phyloP scores from a whole-genome alignment of 2,797 vertebrate species.

The Lepilemur ruficaudatus region DNA sequence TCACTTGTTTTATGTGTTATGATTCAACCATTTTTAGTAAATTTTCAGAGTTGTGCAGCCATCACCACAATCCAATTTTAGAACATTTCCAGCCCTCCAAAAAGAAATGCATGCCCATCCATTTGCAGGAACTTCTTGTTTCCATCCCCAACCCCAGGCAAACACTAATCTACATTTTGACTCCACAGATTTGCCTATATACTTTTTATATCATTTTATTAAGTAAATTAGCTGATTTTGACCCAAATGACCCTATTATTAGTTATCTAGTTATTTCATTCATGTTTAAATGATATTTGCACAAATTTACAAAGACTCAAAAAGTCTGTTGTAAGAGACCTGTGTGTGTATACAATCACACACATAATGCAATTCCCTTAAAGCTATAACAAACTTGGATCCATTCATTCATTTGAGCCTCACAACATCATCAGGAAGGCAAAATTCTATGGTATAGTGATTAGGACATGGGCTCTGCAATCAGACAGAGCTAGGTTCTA shows the following conservation, averaged over 20 bases:
- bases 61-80: not conserved
- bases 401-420: not conserved
- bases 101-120: not conserved
- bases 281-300: not conserved
- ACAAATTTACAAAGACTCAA: not conserved
- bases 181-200: not conserved
- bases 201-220: not conserved
- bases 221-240: constrained; percentile 17
- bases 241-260: not conserved
- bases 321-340: not conserved
- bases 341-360: not conserved
- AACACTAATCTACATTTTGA: not conserved
- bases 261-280: not conserved
- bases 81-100: not conserved
- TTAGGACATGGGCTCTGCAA: not conserved
- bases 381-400: not conserved
- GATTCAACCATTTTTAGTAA: not conserved
- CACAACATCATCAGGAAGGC: not conserved
- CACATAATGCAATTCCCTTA: not conserved
- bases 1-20: not conserved
- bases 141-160: not conserved
- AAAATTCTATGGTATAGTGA: not conserved
- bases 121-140: not conserved
- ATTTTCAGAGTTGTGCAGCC: not conserved
- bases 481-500: not conserved